phyloP scores from a whole-genome alignment of 1,140 invertebrate species.

The Homarus americanus region DNA sequence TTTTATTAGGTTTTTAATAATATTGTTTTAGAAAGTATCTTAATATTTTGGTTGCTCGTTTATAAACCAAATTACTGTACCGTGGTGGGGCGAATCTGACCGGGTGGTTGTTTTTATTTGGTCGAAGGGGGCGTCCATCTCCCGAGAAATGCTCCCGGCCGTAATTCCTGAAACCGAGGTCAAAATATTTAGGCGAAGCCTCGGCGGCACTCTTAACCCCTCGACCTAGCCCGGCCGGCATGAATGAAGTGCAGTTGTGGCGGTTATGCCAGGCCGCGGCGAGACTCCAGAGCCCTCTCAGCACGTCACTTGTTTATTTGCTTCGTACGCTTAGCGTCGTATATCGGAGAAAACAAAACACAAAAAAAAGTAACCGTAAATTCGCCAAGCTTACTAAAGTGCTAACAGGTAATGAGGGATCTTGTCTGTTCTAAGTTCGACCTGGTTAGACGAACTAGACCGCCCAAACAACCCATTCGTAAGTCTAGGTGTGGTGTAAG shows the following conservation, averaged over 20 bases:
- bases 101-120: too few relatives aligned
- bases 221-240: too few relatives aligned
- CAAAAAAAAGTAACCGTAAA: neutral
- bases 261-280: conserved; percentile 19
- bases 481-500: too few relatives aligned
- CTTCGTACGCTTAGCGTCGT: neutral
- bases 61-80: conserved; percentile 11
- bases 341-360: neutral
- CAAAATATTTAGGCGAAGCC: too few relatives aligned
- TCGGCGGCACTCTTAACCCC: too few relatives aligned
- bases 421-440: neutral
- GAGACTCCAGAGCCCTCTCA: too few relatives aligned
- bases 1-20: neutral
- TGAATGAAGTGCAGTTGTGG: too few relatives aligned
- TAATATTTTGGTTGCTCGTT: conserved; percentile 25
- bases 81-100: too few relatives aligned
- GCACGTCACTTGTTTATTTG: neutral
- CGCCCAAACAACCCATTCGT: too few relatives aligned
- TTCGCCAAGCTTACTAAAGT: conserved; percentile 27
- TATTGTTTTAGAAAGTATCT: conserved; percentile 15
- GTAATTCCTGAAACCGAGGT: too few relatives aligned
- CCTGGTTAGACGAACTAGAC: neutral
- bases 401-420: conserved; percentile 5
- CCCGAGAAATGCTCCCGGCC: too few relatives aligned
- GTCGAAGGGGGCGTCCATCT: too few relatives aligned